Percentiles rank a stretch among this genome's conserved stretches.
Evolutionary conservation across 1,140 invertebrate species (phyloP).

Genomic region (Papilio machaon): DNA sequence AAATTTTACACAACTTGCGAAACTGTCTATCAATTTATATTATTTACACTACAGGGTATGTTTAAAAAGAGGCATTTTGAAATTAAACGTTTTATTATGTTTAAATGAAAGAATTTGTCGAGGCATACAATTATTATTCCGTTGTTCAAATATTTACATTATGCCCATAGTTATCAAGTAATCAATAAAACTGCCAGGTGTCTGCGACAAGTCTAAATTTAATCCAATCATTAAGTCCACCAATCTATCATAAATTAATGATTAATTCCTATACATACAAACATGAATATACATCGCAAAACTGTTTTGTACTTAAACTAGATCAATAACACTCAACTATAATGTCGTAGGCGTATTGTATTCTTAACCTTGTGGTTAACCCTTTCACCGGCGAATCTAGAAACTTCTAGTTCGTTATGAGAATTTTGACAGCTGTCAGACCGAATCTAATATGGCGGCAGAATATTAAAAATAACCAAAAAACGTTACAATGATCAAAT

Average conservation of each 20-base stretch:
- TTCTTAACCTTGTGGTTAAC: conserved; percentile 52
- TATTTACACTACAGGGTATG: background rate
- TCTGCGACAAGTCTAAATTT: conserved; percentile 28
- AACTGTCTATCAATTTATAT: conserved; percentile 16
- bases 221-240: conserved; percentile 23
- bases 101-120: too few relatives aligned
- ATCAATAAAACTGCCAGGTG: conserved; percentile 18
- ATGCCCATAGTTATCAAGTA: background rate
- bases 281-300: conserved; percentile 10
- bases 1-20: conserved; percentile 25
- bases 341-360: conserved; percentile 36
- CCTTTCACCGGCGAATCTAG: conserved; percentile 55
- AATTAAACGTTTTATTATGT: too few relatives aligned
- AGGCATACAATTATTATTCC: conserved; percentile 5
- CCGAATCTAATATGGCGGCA: conserved; percentile 21
- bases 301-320: conserved; percentile 28
- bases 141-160: conserved; percentile 14
- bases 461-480: conserved; percentile 26
- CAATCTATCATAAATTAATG: conserved; percentile 31
- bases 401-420: conserved; percentile 46
- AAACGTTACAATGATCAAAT: conserved; percentile 34
- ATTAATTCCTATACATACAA: conserved; percentile 22
- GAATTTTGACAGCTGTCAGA: conserved; percentile 46
- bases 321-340: conserved; percentile 29
- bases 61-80: too few relatives aligned